Evolutionary conservation across 1,140 invertebrate genomes (phyloP).

Genomic region (Drosophila rhopaloa): DNA sequence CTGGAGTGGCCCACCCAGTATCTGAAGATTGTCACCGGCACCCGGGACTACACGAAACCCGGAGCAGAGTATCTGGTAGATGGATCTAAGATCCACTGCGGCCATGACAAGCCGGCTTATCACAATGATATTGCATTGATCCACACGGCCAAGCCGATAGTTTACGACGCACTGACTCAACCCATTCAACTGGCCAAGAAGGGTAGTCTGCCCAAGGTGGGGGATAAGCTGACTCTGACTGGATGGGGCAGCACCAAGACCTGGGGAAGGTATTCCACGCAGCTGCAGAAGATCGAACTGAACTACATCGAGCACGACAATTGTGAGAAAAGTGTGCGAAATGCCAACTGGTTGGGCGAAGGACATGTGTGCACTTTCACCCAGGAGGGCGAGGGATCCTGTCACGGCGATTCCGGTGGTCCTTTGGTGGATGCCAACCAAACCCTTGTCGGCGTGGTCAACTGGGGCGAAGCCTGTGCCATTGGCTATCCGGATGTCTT

Average conservation of each 20-base stretch:
- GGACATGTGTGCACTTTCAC: slow-evolving; percentile 87
- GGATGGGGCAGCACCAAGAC: slow-evolving; percentile 86
- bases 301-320: slow-evolving; percentile 44
- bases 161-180: slow-evolving; percentile 83
- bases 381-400: slow-evolving; percentile 86
- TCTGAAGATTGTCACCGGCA: slow-evolving; percentile 72
- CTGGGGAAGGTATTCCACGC: slow-evolving; percentile 68
- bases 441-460: slow-evolving; percentile 85
- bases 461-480: slow-evolving; percentile 86
- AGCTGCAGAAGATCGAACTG: slow-evolving; percentile 74
- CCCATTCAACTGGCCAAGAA: slow-evolving; percentile 71
- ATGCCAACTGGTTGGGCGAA: slow-evolving; percentile 54
- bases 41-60: slow-evolving; percentile 62
- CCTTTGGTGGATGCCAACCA: slow-evolving; percentile 80
- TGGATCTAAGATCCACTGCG: slow-evolving; percentile 59
- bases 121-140: slow-evolving; percentile 86
- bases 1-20: slow-evolving; percentile 78
- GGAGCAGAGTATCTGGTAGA: slow-evolving; percentile 65
- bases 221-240: slow-evolving; percentile 84
- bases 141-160: slow-evolving; percentile 81
- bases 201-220: slow-evolving; percentile 38
- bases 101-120: slow-evolving; percentile 74
- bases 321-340: slow-evolving; percentile 56
- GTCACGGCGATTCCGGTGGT: slow-evolving; percentile 85
- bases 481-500: slow-evolving; percentile 86